phyloP scores from a whole-genome alignment of 2,113 vertebrate genomes.

The Merops nubicus region DNA sequence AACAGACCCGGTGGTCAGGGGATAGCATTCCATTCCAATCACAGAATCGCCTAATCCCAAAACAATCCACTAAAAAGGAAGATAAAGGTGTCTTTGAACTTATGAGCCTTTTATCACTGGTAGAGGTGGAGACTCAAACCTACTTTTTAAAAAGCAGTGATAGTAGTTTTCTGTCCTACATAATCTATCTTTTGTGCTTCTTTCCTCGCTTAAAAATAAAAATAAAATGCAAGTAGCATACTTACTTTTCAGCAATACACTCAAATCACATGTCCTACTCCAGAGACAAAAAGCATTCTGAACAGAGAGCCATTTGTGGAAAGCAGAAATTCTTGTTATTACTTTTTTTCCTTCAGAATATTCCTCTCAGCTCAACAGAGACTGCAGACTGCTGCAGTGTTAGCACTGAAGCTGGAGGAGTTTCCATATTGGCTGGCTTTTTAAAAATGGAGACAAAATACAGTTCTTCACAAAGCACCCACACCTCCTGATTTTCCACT shows the following conservation, averaged over 20 bases:
- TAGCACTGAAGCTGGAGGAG: neutral
- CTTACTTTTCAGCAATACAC: neutral
- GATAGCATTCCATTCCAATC: neutral
- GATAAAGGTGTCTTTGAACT: slow-evolving; percentile 32
- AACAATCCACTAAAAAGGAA: neutral
- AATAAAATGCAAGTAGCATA: neutral
- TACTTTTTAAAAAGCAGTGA: neutral
- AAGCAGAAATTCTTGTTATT: neutral
- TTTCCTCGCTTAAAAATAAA: neutral
- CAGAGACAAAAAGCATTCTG: neutral
- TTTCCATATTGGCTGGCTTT: neutral
- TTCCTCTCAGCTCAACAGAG: neutral
- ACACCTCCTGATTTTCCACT: neutral
- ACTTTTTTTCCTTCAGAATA: neutral
- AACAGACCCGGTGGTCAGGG: neutral
- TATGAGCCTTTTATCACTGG: neutral
- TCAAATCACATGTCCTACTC: neutral
- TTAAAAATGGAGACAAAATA: neutral
- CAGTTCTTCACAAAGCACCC: neutral
- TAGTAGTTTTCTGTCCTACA: neutral
- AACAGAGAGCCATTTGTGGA: neutral
- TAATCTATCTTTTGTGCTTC: neutral
- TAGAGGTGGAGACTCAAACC: neutral
- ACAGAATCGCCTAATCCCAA: neutral
- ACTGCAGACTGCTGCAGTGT: neutral